Base-by-base conservation (phyloP, 2,113 vertebrate genomes). In the Calonectris borealis region DNA sequence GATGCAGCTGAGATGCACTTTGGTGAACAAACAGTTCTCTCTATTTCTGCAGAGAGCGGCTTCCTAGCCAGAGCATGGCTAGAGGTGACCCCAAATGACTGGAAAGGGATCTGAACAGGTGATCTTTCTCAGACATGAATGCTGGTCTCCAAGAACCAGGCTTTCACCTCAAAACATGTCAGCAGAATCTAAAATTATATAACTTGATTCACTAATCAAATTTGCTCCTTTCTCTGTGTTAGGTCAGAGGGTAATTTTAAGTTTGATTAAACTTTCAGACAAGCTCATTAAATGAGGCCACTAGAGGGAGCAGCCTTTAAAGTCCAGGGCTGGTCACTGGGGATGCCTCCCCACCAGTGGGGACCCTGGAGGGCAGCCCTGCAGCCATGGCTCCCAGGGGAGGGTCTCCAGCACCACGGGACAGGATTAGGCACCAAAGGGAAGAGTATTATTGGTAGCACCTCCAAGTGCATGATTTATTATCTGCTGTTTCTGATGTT, bases 291-390 rank as follows among this genome's bases (percentile, higher is more conserved):
- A 48, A 80, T 10, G 1, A 13, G 18, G 60, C 95, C 97, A 81
- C 96, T 78, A 97, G 97, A 95, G 96, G 96, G 94, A 94, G 97
- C 78, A 95, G 62, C 73, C 77, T 46, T 51, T 75, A 16, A 34
- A 58, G 61, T 5, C 81, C 57, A 9, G 66, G 16, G 54, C 66
- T 6, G 40, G 36, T 38, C 62, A 16, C 46, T 4, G 8, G 34
- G 40, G 58, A 36, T 0, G 3, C 1, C 1, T 24, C 8, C 49
- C 10, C 71, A 19, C 1, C 1, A 57, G 49, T 4, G 38, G 16
- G 18, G 32, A 58, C 6, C 4, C 24, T 3, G 9, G 10, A 16
- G 31, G n/a, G 61, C 20, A 61, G 27, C 24, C 40, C 44, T 17
- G 16, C 0, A 8, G 32, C 58, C 3, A 0, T 8, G 4, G 34